Evolutionary conservation across 2,113 vertebrate genomes (phyloP).

Genomic region (Cephalopholis sonnerati): DNA sequence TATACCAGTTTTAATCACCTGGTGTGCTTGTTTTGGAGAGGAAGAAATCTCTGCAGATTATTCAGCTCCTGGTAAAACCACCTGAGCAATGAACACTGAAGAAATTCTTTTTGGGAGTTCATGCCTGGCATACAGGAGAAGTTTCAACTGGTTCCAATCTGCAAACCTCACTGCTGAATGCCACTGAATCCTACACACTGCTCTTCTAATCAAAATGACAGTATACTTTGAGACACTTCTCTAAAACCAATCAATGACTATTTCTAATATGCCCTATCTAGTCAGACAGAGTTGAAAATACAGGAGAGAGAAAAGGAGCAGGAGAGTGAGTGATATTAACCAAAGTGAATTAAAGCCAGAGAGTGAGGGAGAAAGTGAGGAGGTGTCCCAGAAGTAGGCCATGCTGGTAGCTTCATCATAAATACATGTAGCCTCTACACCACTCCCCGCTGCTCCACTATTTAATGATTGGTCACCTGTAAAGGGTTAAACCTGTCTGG

Average conservation of each 20-base stretch:
- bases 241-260: not conserved
- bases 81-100: too few relatives aligned
- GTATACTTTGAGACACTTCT: not conserved
- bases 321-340: not conserved
- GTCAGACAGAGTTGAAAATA: not conserved
- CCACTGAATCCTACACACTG: too few relatives aligned
- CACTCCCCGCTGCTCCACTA: slow-evolving; percentile 39
- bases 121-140: too few relatives aligned
- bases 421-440: slow-evolving; percentile 66
- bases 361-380: not conserved
- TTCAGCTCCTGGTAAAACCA: too few relatives aligned
- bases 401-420: slow-evolving; percentile 67
- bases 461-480: slow-evolving; percentile 70
- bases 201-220: not conserved
- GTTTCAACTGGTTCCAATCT: too few relatives aligned
- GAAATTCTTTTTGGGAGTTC: too few relatives aligned
- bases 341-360: slow-evolving; percentile 19
- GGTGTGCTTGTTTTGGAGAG: too few relatives aligned
- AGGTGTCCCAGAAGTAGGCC: slow-evolving; percentile 70
- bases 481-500: slow-evolving; percentile 55
- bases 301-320: not conserved
- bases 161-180: too few relatives aligned
- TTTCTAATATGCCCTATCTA: not conserved
- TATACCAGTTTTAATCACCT: too few relatives aligned
- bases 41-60: too few relatives aligned